These are phyloP conservation scores for Cephonodes hylas DNA, from an alignment of 2,888 invertebrate species.

Conservation along the genomic window DNA sequence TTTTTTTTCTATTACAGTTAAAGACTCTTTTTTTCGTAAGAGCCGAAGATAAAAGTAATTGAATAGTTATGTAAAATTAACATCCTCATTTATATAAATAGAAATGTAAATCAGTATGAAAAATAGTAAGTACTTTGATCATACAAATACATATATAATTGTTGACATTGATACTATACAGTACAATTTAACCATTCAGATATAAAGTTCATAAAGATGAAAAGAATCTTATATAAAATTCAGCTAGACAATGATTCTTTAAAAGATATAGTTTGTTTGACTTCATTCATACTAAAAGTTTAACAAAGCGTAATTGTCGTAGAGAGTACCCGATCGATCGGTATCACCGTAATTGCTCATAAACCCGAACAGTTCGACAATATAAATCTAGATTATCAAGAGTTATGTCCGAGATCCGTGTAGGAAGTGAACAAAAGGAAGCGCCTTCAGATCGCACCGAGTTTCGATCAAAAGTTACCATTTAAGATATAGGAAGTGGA, in stretches of 20 bases:
- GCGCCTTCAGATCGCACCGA: constrained; percentile 31
- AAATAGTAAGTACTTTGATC: too few relatives aligned
- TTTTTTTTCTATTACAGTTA: too few relatives aligned
- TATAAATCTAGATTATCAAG: constrained; percentile 42
- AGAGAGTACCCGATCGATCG: constrained; percentile 50
- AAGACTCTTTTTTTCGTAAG: too few relatives aligned
- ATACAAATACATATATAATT: too few relatives aligned
- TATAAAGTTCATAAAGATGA: too few relatives aligned
- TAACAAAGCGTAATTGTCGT: constrained; percentile 56
- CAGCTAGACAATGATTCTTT: not conserved
- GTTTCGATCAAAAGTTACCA: constrained; percentile 2
- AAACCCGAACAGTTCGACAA: constrained; percentile 49
- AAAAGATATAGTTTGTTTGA: constrained; percentile 33
- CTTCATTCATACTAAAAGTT: constrained; percentile 45
- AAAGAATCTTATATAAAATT: not conserved
- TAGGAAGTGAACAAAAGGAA: constrained; percentile 47
- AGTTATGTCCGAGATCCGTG: constrained; percentile 29
- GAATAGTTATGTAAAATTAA: too few relatives aligned
- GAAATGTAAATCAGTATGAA: too few relatives aligned
- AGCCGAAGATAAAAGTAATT: too few relatives aligned
- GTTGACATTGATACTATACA: too few relatives aligned
- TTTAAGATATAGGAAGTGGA: constrained; percentile 1
- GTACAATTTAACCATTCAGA: too few relatives aligned
- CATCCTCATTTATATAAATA: too few relatives aligned
- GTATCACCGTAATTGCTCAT: constrained; percentile 66